Evolutionary conservation across 2,888 invertebrate genomes (phyloP).

Genomic region (Tenodera sinensis): DNA sequence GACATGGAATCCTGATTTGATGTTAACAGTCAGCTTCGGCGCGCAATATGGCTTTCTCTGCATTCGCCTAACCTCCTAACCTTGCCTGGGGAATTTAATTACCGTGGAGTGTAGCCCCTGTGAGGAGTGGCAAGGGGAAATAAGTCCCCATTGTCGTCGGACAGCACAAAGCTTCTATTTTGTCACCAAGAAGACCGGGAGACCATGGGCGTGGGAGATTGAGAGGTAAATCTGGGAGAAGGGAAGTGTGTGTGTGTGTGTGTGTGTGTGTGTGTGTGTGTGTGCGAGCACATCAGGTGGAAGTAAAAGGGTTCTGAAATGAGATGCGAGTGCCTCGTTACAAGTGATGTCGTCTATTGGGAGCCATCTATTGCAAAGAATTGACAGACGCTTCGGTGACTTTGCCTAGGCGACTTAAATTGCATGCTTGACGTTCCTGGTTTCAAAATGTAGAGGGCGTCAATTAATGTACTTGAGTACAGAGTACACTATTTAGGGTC

Average conservation of each 20-base stretch:
- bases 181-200: slow-evolving; percentile 39
- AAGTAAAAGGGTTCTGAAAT: background rate
- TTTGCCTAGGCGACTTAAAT: background rate
- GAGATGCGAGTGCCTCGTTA: background rate
- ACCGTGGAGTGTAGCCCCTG: slow-evolving; percentile 19
- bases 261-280: background rate
- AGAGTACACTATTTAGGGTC: background rate
- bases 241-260: background rate
- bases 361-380: background rate
- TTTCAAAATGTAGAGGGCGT: background rate
- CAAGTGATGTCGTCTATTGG: background rate
- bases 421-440: background rate
- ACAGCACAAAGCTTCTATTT: slow-evolving; percentile 43
- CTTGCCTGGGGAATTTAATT: slow-evolving; percentile 29
- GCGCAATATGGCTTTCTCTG: slow-evolving; percentile 25
- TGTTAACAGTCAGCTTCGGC: background rate
- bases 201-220: background rate
- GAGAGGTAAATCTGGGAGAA: background rate
- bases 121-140: slow-evolving; percentile 34
- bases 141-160: slow-evolving; percentile 42
- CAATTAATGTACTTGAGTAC: background rate
- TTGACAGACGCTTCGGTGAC: background rate
- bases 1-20: background rate
- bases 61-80: slow-evolving; percentile 22
- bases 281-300: background rate